Evolutionary conservation across 2,888 invertebrate species (phyloP), one percentile per base, ranked within the genome.

Genomic region (Tachina fera): DNA sequence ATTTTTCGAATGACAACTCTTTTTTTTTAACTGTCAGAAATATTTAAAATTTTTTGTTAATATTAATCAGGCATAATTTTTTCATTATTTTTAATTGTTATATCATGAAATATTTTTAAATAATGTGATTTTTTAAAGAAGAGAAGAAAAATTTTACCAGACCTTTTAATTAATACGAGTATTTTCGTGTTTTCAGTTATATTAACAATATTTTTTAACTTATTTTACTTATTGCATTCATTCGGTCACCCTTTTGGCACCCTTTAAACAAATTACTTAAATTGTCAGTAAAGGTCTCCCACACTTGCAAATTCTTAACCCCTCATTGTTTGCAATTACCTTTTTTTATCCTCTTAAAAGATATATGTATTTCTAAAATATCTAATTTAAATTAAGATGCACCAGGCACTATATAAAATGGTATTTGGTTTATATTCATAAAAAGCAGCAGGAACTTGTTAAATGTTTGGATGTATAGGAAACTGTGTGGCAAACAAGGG

Each of bases 351-450:
- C 31, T 31, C 31, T 31, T 31, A 31, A 31, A 76, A 49, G 39
- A 78, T 16, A 63, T 8, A 63, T 65, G 22, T 16, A 56, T 58
- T 43, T 68, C 14, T 41, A 43, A 11, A 19, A 56, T 58, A 56
- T 47, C 16, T 19, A 14, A 58, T 58, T 80, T 58, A 49, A 81
- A 82, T 76, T 63, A 71, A 82, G 70, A 56, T 71, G 76, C 75
- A 76, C 19, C 47, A 75, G 63, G 78, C 56, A 39, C 22, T 47
- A 56, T n/a, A 74, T 43, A 49, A 76, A 81, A 74, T 68, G 63
- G 56, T 76, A 76, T 72, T 67, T 84, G 71, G 10, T 45, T 84
- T 71, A 65, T 72, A 41, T 49, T 16, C 16, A 65, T 49, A 49
- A 67, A 58, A 49, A 49, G n/a, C 58, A 60, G 6, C 22, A 22